Evolutionary conservation across 2,888 invertebrate genomes (phyloP).

Genomic region (Phaedon cochleariae): DNA sequence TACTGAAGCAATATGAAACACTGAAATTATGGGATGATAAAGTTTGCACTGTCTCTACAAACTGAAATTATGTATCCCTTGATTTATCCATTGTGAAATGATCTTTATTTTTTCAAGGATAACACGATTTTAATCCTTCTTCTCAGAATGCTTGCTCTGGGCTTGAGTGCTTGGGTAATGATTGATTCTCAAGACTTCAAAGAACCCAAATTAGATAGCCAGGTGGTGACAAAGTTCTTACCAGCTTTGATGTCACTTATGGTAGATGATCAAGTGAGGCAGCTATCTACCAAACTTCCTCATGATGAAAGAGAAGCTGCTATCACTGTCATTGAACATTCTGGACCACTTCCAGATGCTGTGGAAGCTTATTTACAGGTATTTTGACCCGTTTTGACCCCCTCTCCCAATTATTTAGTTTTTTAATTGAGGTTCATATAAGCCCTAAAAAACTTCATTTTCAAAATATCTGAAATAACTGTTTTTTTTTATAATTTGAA

Average conservation of each 20-base stretch:
- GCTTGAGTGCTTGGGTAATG: slow-evolving; percentile 96
- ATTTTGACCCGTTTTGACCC: too few relatives aligned
- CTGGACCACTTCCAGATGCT: slow-evolving; percentile 91
- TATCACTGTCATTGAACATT: slow-evolving; percentile 92
- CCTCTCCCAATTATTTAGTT: too few relatives aligned
- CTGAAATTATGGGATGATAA: too few relatives aligned
- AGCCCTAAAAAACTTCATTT: too few relatives aligned
- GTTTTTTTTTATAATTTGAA: too few relatives aligned
- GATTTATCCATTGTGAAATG: too few relatives aligned
- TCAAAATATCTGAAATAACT: too few relatives aligned
- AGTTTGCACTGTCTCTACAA: too few relatives aligned
- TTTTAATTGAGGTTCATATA: too few relatives aligned
- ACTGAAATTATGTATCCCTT: too few relatives aligned
- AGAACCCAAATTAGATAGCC: slow-evolving; percentile 92
- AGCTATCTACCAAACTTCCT: slow-evolving; percentile 84
- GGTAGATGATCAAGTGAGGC: slow-evolving; percentile 88
- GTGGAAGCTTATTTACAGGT: slow-evolving; percentile 83
- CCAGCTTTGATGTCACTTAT: slow-evolving; percentile 94
- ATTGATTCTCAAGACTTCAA: slow-evolving; percentile 95
- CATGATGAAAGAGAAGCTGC: slow-evolving; percentile 94
- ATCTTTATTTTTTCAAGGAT: slow-evolving; percentile 74
- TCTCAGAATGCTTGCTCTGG: slow-evolving; percentile 90
- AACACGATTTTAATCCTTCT: slow-evolving; percentile 89
- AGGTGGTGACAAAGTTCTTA: slow-evolving; percentile 93
- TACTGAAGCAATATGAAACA: too few relatives aligned